Evolutionary conservation across 1,140 invertebrate genomes (phyloP).

Genomic region (Bombus pascuorum): DNA sequence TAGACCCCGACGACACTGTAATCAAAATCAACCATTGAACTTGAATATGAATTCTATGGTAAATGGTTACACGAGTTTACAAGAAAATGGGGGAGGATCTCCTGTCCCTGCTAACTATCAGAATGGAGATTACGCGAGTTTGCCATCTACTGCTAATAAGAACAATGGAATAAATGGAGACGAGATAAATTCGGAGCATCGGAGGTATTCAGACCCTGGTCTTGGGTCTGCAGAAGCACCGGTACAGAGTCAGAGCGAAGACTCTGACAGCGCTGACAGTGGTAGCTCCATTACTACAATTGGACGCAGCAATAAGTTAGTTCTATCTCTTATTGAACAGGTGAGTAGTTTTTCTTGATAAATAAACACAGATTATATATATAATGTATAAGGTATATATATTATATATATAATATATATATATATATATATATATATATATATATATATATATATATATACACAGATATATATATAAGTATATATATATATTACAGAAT

Average conservation of each 20-base stretch:
- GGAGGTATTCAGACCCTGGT: slow-evolving; percentile 84
- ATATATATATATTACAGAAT: not conserved
- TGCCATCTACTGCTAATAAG: slow-evolving; percentile 81
- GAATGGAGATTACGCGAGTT: slow-evolving; percentile 81
- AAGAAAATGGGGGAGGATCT: slow-evolving; percentile 76
- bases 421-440: not conserved
- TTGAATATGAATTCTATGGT: slow-evolving; percentile 62
- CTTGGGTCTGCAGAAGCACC: slow-evolving; percentile 80
- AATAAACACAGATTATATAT: too few species aligned
- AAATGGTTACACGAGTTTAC: slow-evolving; percentile 74
- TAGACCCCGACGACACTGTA: slow-evolving; percentile 59
- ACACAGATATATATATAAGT: not conserved
- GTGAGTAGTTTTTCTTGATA: slow-evolving; percentile 61
- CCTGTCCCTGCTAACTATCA: slow-evolving; percentile 74
- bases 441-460: too few species aligned
- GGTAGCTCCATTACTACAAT: slow-evolving; percentile 79
- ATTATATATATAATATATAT: too few species aligned
- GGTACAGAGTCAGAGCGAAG: slow-evolving; percentile 74
- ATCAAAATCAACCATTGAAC: slow-evolving; percentile 51
- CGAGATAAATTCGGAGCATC: slow-evolving; percentile 77
- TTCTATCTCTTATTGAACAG: slow-evolving; percentile 82
- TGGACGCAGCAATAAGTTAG: slow-evolving; percentile 80
- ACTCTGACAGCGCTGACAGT: slow-evolving; percentile 75
- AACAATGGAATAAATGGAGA: slow-evolving; percentile 67
- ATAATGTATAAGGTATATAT: not conserved